Evolutionary conservation across 2,113 vertebrate species (phyloP), one percentile per base, ranked within the genome.

Genomic region (Burhinus bistriatus): DNA sequence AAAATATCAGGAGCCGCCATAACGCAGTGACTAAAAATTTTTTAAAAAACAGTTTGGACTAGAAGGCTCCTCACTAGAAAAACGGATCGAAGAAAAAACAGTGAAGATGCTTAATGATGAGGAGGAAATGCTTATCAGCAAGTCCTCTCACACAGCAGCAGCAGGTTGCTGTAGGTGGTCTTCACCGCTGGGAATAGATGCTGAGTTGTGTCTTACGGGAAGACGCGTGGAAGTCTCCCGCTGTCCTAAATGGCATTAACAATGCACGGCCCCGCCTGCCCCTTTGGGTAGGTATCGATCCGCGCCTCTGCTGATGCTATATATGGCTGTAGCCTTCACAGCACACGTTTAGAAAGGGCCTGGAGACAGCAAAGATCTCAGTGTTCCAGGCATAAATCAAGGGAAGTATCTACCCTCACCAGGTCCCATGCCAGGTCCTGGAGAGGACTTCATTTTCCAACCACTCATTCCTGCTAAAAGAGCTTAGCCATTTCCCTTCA

Each of bases 311-410:
- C 83, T 51, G 83, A 6, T 20, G 71, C 93, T 90, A 83, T 73
- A 89, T 66, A 32, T 0, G n/a, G 91, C 78, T 88, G 88, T 11
- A 77, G 83, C 68, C 80, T 79, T 19, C 79, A 27, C 79, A 65
- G 95, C 83, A 88, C 79, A 36, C 6, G 9, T 25, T 38, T 34
- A 45, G 72, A 70, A 22, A 84, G 77, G 57, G 81, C 42, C 77
- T 82, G 78, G 57, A 51, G 18, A 27, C 0, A 58, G 68, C 55
- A 34, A 25, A 93, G 95, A 78, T 94, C 96, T 82, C 57, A 76
- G 85, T 96, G 95, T 96, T 89, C 95, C 95, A 96, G 61, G 58
- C 84, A 47, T 95, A 94, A 97, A 96, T 96, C 95, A 95, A 44
- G 40, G 36, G 32, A 44, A 72, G 49, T 4, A 59, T 73, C 84